Conservation (phyloP, 2,888 invertebrate species). For the Tolmerus cingulatus region DNA sequence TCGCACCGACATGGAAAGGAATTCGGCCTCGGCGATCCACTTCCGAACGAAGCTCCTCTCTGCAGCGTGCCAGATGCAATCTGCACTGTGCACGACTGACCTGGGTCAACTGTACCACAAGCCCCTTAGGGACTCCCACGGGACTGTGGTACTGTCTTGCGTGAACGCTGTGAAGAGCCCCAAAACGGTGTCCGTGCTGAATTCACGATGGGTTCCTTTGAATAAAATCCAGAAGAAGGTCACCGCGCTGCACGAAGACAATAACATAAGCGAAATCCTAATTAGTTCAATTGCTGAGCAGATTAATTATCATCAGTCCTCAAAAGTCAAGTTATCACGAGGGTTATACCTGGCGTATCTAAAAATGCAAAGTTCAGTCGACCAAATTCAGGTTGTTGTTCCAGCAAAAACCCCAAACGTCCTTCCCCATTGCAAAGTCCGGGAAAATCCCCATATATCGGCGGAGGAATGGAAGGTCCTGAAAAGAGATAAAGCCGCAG, state of each 20-base stretch:
- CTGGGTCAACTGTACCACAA: slow-evolving; percentile 94
- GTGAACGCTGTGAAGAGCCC: slow-evolving; percentile 73
- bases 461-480: slow-evolving; percentile 96
- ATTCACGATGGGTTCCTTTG: slow-evolving; percentile 91
- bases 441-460: slow-evolving; percentile 95
- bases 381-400: slow-evolving; percentile 91
- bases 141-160: slow-evolving; percentile 89
- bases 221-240: slow-evolving; percentile 83
- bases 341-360: slow-evolving; percentile 96
- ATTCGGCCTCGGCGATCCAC: slow-evolving; percentile 88
- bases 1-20: slow-evolving; percentile 93
- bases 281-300: slow-evolving; percentile 88
- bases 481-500: slow-evolving; percentile 68
- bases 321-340: slow-evolving; percentile 79
- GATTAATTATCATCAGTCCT: slow-evolving; percentile 72
- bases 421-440: slow-evolving; percentile 89
- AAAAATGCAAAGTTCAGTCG: slow-evolving; percentile 95
- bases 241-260: slow-evolving; percentile 76
- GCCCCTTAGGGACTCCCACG: slow-evolving; percentile 86
- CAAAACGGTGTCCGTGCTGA: slow-evolving; percentile 87
- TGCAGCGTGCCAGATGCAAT: slow-evolving; percentile 92
- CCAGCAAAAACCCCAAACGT: slow-evolving; percentile 93
- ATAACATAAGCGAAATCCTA: slow-evolving; percentile 81
- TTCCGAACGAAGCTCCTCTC: slow-evolving; percentile 91
- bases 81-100: slow-evolving; percentile 89